Conservation (phyloP, 1,140 invertebrate species). For the Anastatus disparis region DNA sequence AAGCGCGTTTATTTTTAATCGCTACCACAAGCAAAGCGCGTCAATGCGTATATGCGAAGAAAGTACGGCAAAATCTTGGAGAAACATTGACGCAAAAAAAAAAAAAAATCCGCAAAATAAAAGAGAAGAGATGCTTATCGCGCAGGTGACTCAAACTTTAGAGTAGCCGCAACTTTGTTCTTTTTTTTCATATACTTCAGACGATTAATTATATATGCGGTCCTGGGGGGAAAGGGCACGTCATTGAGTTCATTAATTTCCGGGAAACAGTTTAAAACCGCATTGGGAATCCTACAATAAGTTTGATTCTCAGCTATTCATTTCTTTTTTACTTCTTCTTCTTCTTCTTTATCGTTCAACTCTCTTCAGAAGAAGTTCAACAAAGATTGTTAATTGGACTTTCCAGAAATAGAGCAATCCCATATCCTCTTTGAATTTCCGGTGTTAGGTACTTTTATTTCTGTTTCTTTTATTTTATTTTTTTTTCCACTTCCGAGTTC, state of each 20-base stretch:
- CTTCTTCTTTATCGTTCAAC: neutral
- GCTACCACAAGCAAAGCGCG: too few relatives aligned
- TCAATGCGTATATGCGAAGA: neutral
- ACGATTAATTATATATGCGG: too few relatives aligned
- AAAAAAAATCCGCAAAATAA: neutral
- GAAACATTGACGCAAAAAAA: too few relatives aligned
- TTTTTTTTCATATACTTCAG: too few relatives aligned
- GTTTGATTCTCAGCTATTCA: too few relatives aligned
- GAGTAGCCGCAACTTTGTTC: neutral
- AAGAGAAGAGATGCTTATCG: too few relatives aligned
- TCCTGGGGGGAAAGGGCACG: neutral
- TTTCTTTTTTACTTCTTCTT: neutral
- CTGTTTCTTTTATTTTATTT: too few relatives aligned
- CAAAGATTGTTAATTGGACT: neutral
- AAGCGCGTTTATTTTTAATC: too few relatives aligned
- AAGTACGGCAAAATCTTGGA: neutral
- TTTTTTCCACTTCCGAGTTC: too few relatives aligned
- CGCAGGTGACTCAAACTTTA: neutral
- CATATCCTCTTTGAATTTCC: too few relatives aligned
- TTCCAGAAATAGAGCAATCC: neutral
- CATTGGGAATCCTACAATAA: neutral
- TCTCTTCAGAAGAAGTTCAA: too few relatives aligned
- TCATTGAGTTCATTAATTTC: neutral
- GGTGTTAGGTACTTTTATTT: too few relatives aligned
- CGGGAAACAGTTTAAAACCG: conserved; percentile 1